Percentiles rank a stretch among this genome's conserved stretches.
phyloP scores from a whole-genome alignment of 2,797 vertebrate genomes.

The Pagetopsis macropterus region DNA sequence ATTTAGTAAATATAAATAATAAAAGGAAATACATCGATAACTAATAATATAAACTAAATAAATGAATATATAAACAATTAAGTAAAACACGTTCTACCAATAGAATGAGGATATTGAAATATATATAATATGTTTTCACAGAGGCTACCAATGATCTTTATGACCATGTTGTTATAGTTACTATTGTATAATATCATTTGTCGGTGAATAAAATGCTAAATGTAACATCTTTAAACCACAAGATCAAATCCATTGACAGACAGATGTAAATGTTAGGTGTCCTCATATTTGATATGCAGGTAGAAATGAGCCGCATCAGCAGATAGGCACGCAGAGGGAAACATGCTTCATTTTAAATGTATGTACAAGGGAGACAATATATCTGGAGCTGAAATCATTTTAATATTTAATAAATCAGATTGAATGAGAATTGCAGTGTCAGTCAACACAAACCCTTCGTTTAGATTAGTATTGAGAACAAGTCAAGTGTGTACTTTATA shows the following conservation, averaged over 20 bases:
- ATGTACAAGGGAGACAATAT: too few relatives aligned
- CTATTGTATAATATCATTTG: not conserved
- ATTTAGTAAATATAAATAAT: too few relatives aligned
- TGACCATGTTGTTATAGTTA: not conserved
- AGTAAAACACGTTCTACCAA: too few relatives aligned
- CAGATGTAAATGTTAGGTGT: conserved; percentile 32
- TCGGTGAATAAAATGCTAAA: conserved; percentile 13
- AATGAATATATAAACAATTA: too few relatives aligned
- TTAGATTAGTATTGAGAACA: not conserved
- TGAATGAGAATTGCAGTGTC: conserved; percentile 8
- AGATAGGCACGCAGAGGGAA: not conserved
- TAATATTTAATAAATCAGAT: not conserved
- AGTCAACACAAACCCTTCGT: not conserved
- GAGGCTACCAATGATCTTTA: conserved; percentile 15
- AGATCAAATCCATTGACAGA: not conserved
- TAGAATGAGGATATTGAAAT: too few relatives aligned
- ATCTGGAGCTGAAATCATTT: not conserved
- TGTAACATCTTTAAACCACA: conserved; percentile 20
- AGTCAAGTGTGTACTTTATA: conserved; percentile 10
- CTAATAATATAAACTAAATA: too few relatives aligned
- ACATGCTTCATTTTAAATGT: too few relatives aligned
- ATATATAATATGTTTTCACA: too few relatives aligned
- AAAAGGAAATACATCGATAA: too few relatives aligned
- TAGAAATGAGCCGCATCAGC: not conserved
- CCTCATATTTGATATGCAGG: conserved; percentile 35